Base-by-base conservation (phyloP, 1,140 invertebrate genomes). In the Drosophila biarmipes region DNA sequence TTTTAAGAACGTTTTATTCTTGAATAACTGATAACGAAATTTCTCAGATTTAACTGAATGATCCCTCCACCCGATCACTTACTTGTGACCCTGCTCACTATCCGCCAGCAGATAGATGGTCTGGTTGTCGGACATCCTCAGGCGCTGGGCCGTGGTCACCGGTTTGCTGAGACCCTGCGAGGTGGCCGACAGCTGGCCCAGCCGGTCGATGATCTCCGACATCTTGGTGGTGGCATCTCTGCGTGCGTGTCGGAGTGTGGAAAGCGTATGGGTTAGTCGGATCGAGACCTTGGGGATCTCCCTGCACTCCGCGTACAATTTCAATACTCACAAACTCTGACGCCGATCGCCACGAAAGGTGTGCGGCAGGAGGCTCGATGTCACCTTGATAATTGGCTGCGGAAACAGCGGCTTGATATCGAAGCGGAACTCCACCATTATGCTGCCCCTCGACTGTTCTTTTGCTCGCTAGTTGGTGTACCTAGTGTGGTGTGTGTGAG, bases 161-260 rank as follows among this genome's bases (percentile, higher is more conserved):
- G 95, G 93, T 80, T 94, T 95, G 53, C 92, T 94, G 0, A 97
- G 92, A n/a, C 95, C 95, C 92, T 97, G 96, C n/a, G 96, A 95
- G 34, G 92, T 92, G 2, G 95, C 95, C 14, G 96, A 96, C 34
- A 95, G 94, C 79, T 95, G 93, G 1, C 96, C 96, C 91, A 96
- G 93, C 10, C 93, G 92, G 80, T 96, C 95, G 10, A 96, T 91
- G 52, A 96, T 92, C 78, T 94, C 94, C 21, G 94, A 93, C 34
- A 96, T 91, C 71, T 94, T 94, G 29, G 94, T 93, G 69, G 95
- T 94, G 74, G 94, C 94, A 79, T 95, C 92, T 91, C 95, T 96
- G 92, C 43, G 52, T 17, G 42, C 31, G 68, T 59, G 62, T 38
- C 40, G 31, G 72, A 85, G 81, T 85, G 75, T 87, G 76, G 72